Conservation (phyloP, 2,113 vertebrate genomes). For the Nanger granti region DNA sequence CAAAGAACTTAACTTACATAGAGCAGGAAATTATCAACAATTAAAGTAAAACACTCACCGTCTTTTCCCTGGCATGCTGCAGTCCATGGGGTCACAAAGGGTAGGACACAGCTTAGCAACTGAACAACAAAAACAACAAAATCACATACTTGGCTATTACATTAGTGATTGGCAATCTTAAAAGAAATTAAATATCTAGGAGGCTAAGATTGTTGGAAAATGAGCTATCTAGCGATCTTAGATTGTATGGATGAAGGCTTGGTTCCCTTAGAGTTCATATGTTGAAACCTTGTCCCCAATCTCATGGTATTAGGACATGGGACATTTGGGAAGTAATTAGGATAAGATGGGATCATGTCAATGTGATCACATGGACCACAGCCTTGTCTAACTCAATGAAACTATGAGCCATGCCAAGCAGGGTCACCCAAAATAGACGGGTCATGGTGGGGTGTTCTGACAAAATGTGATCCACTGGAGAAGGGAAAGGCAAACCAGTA, state of each 20-base stretch:
- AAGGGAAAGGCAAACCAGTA: not conserved
- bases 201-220: not conserved
- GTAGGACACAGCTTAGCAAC: not conserved
- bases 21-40: not conserved
- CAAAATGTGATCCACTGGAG: not conserved
- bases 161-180: not conserved
- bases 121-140: not conserved
- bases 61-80: not conserved
- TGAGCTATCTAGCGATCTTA: not conserved
- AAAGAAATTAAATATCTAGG: not conserved
- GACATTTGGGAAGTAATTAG: not conserved
- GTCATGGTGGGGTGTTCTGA: not conserved
- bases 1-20: not conserved
- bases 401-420: not conserved
- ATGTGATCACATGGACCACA: not conserved
- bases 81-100: not conserved
- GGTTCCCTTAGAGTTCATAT: not conserved
- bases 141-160: not conserved
- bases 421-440: accelerated
- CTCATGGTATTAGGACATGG: not conserved
- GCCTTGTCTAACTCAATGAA: not conserved
- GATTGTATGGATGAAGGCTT: not conserved
- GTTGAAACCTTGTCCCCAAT: not conserved
- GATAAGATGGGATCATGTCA: not conserved
- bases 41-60: not conserved